Evolutionary conservation across 2,888 invertebrate genomes (phyloP), one percentile per base, ranked within the genome.

Genomic region (Seira musarum): DNA sequence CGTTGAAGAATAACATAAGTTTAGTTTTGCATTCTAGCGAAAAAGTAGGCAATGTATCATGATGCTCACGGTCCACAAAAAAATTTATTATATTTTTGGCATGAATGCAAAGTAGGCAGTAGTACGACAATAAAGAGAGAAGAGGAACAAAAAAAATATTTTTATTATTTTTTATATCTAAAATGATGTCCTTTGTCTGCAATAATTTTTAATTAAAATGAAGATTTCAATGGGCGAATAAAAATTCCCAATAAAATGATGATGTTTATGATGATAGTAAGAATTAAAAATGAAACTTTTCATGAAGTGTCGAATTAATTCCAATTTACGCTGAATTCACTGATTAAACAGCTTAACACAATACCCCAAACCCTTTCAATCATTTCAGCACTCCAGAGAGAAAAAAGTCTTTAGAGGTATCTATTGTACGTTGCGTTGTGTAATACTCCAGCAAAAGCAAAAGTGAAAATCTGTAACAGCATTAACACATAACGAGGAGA

Each of bases 401-500:
- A n/a, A n/a, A n/a, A n/a, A n/a, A n/a, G n/a, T n/a, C n/a, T n/a
- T n/a, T n/a, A n/a, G n/a, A n/a, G n/a, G n/a, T n/a, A n/a, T n/a
- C n/a, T n/a, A n/a, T n/a, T n/a, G n/a, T n/a, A n/a, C n/a, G n/a
- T n/a, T n/a, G n/a, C n/a, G n/a, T n/a, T n/a, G n/a, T n/a, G n/a
- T n/a, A n/a, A n/a, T n/a, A n/a, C n/a, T n/a, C n/a, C n/a, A n/a
- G n/a, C n/a, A n/a, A n/a, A n/a, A n/a, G n/a, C n/a, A 13, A 40
- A 40, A 73, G 79, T 65, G 63, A 72, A 77, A 72, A 30, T 68
- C 75, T 73, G 79, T 83, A 83, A 83, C 83, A 81, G 70, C 74
- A 83, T 83, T 83, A 83, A 68, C 70, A 81, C 81, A 61, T 80
- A 79, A 81, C 83, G 76, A 80, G 80, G 76, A 83, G 81, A 83